A percentile compares a stretch with the other conserved stretches of the same genome.
Conservation (phyloP, 2,113 vertebrate genomes). For the Azemiops feae region DNA sequence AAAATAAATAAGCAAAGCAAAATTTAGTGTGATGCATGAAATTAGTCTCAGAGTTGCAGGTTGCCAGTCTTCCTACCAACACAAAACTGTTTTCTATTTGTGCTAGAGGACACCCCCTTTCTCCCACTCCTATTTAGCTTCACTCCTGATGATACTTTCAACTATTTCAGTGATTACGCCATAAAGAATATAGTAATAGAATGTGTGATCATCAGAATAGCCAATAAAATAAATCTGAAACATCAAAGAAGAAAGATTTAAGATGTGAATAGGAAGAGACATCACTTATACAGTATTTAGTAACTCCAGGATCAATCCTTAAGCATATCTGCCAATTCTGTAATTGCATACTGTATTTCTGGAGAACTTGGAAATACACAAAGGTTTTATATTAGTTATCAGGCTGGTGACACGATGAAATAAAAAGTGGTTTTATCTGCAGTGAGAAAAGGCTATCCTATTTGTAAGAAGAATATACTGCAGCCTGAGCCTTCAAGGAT, state of each 20-base stretch:
- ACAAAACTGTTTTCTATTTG: not conserved
- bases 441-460: not conserved
- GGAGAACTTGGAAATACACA: rapidly evolving
- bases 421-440: not conserved
- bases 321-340: not conserved
- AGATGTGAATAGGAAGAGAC: not conserved
- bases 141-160: not conserved
- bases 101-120: not conserved
- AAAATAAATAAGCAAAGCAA: not conserved
- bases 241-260: not conserved
- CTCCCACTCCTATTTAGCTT: not conserved
- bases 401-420: slow-evolving; percentile 8
- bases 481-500: not conserved
- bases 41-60: not conserved
- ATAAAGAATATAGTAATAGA: not conserved
- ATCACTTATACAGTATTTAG: not conserved
- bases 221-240: not conserved
- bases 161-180: not conserved
- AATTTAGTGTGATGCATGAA: not conserved
- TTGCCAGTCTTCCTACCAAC: not conserved
- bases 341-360: not conserved
- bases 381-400: not conserved
- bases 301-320: not conserved
- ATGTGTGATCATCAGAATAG: not conserved
- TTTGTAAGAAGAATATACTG: not conserved